Evolutionary conservation across 2,113 vertebrate genomes (phyloP), one percentile per base, ranked within the genome.

Genomic region (Corythaixoides concolor): DNA sequence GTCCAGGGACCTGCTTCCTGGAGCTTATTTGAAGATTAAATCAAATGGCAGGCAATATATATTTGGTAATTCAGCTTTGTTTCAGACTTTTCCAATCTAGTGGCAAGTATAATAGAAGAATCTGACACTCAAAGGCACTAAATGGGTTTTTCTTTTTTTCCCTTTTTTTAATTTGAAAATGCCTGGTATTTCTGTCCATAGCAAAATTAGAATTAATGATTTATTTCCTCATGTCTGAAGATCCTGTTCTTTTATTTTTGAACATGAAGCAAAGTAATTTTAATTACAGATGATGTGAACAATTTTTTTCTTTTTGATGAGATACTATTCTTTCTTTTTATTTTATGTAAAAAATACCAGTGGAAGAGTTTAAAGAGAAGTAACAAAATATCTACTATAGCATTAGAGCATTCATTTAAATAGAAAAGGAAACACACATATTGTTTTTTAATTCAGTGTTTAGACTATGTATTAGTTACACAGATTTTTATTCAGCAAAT

Each of bases 11-110:
- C 97, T 98, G 97, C 95, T 98, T 98, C 97, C 97, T 97, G 96
- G 94, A 97, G 97, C 98, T 98, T 98, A 97, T 97, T 98, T 98
- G 98, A 98, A 98, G 97, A 98, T 98, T 98, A 98, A 98, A 98
- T 98, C 97, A 98, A 98, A 98, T 98, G 97, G 96, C 97, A 98
- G 95, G 96, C 96, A 95, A 98, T 97, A 98, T 97, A 97, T 98
- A 97, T 98, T 97, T 97, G 93, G 96, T 97, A 97, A 98, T 97
- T 97, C 41, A 74, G 95, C 97, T 98, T 97, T 97, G 96, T 97
- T 97, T 97, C 93, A 94, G 93, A 95, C 94, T 97, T 95, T 97
- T 73, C 45, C 90, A 81, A 87, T 81, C 47, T 92, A 67, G 56
- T 93, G 75, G 85, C 88, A 97, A 97, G 89, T 96, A 72, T 94